phyloP scores from a whole-genome alignment of 2,797 vertebrate species.

The Sebastes steindachneri region DNA sequence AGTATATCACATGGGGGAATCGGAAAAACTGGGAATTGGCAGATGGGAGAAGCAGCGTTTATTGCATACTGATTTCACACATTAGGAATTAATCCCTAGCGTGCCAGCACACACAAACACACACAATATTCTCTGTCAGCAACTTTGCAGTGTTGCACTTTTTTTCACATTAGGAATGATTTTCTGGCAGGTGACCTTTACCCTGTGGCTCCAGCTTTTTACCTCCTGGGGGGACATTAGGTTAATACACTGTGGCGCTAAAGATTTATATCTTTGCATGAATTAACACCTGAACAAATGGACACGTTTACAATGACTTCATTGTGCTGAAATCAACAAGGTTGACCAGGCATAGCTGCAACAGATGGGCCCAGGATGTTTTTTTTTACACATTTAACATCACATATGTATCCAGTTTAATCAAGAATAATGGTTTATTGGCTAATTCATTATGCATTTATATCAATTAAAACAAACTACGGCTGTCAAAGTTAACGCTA shows the following conservation, averaged over 20 bases:
- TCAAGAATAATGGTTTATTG: background rate
- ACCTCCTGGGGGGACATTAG: background rate
- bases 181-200: constrained; percentile 8
- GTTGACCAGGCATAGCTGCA: background rate
- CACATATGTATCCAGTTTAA: background rate
- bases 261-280: background rate
- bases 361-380: background rate
- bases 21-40: constrained; percentile 15
- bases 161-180: background rate
- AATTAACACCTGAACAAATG: background rate
- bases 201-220: background rate
- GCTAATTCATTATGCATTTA: background rate
- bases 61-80: constrained; percentile 33
- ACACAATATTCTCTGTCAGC: background rate
- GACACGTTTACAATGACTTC: background rate
- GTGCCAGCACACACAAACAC: background rate
- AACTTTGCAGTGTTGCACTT: constrained; percentile 4
- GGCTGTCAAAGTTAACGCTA: too few relatives aligned
- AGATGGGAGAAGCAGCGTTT: background rate
- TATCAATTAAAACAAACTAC: background rate
- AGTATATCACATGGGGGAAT: background rate
- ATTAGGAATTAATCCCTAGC: background rate
- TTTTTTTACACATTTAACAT: background rate
- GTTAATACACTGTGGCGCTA: background rate
- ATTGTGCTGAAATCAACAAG: background rate